Evolutionary conservation across 1,140 invertebrate genomes (phyloP).

Genomic region (Drosophila littoralis): DNA sequence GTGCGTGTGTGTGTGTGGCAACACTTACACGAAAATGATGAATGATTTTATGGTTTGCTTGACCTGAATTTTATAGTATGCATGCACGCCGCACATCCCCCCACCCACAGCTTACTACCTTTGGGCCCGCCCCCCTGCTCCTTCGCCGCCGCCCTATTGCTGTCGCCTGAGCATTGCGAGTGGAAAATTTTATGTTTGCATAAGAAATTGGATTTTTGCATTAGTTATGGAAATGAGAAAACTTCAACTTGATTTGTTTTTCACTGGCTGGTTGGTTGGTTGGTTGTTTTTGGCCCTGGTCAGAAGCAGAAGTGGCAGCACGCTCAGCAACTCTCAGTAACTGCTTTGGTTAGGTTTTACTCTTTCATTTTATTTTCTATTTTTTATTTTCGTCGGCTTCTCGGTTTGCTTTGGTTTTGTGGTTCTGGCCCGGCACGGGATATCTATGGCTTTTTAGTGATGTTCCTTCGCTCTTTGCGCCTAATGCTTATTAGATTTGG

Average conservation of each 20-base stretch:
- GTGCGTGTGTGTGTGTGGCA: constrained; percentile 56
- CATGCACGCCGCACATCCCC: constrained; percentile 55
- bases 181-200: constrained; percentile 84
- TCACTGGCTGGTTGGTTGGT: constrained; percentile 53
- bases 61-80: constrained; percentile 83
- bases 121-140: too few relatives aligned
- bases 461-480: constrained; percentile 40
- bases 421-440: constrained; percentile 21
- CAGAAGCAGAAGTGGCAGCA: constrained; percentile 59
- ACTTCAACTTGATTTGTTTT: constrained; percentile 83
- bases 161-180: constrained; percentile 71
- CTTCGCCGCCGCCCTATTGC: constrained; percentile 16
- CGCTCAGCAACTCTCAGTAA: constrained; percentile 67
- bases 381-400: constrained; percentile 53
- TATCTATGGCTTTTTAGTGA: constrained; percentile 48
- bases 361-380: constrained; percentile 27
- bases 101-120: background rate
- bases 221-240: constrained; percentile 84
- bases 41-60: constrained; percentile 84
- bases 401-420: constrained; percentile 55
- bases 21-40: constrained; percentile 84
- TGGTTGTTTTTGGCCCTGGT: constrained; percentile 39
- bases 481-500: constrained; percentile 81
- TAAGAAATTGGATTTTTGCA: constrained; percentile 84
- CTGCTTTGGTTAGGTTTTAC: constrained; percentile 60